Base-by-base conservation (phyloP, 1,140 invertebrate species). In the Magallana angulata region DNA sequence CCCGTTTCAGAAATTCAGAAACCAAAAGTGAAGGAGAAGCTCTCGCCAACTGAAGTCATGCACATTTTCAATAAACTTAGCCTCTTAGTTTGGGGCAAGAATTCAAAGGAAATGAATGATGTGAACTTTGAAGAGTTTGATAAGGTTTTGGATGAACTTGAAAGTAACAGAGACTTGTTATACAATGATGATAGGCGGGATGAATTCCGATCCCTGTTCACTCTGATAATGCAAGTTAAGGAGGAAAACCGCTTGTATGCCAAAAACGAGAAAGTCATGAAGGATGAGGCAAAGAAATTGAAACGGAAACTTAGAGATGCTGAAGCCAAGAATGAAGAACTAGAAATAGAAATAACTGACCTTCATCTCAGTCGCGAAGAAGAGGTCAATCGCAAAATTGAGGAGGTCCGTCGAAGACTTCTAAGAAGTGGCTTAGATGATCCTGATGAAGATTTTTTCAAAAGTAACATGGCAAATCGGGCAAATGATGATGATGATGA, bases 111-210 rank as follows among this genome's bases (percentile, higher is more conserved):
- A 16, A 18, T 57, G n/a, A 82, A 30, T 57, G 81, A 82, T n/a
- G 8, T 56, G 8, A 82, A 58, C 81, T 82, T 82, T 82, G 81
- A 57, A n/a, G 81, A 82, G 57, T 82, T 82, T 58, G 81, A 82
- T 58, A 82, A 82, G 16, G 57, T 82, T 24, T 56, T 82, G 57
- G 81, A 82, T 24, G 81, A 82, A 57, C 57, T 82, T 8, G 81
- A 82, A 12, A 76, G 68, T 76, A 30, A 76, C 24, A 36, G 68
- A 76, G 68, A 76, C 68, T 76, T 76, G 68, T 76, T 76, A 30
- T 76, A 76, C 11, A 76, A 76, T 12, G 68, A 76, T 36, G 68
- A 76, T 24, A 76, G 68, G 24, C 7, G 68, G 36, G 68, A 76
- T 76, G 68, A 76, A 30, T 76, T 76, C 24, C 24, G 68, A 12